Evolutionary conservation across 2,888 invertebrate genomes (phyloP), one percentile per base, ranked within the genome.

Genomic region (Lithophane socia): DNA sequence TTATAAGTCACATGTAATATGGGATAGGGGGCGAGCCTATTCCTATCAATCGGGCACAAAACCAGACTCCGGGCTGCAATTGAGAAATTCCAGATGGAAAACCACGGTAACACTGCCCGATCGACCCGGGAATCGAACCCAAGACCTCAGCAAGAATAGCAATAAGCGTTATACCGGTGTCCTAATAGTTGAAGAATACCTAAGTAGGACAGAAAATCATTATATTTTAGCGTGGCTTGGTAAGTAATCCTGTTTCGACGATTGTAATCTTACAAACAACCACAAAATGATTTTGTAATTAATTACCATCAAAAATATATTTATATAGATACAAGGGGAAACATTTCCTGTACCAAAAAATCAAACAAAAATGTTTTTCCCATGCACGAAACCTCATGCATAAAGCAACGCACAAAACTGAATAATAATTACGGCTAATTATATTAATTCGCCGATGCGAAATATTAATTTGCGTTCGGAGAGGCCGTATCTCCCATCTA

Each of bases 391-490:
- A 73, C 65, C 67, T 76, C 60, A 42, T 75, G 70, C 73, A 77
- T 80, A 88, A 89, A 89, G 84, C 85, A 87, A 80, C 77, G 63
- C 29, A 84, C 77, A 86, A 84, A 88, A 87, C 88, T 85, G 83
- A 83, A 83, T 87, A 84, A 89, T 91, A 91, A 92, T 93, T 92
- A 91, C 88, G 78, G 84, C 90, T 95, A 94, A 95, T 95, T 95
- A 95, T 92, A 93, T 93, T 93, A 94, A 95, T 94, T 93, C 91
- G 81, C 75, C 87, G 90, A 89, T 89, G 90, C 91, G 88, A 92
- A 92, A 93, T 93, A 94, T 94, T 95, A 95, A 95, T 95, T 95
- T 94, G 91, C 92, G 90, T 91, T 88, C 89, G 88, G 88, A 83
- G 88, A 90, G 86, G 85, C 79, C 85, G 81, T 89, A 92, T 92